A percentile compares a stretch with the other conserved stretches of the same genome.
Conservation (phyloP, 2,888 invertebrate species). For the Mimas tiliae region DNA sequence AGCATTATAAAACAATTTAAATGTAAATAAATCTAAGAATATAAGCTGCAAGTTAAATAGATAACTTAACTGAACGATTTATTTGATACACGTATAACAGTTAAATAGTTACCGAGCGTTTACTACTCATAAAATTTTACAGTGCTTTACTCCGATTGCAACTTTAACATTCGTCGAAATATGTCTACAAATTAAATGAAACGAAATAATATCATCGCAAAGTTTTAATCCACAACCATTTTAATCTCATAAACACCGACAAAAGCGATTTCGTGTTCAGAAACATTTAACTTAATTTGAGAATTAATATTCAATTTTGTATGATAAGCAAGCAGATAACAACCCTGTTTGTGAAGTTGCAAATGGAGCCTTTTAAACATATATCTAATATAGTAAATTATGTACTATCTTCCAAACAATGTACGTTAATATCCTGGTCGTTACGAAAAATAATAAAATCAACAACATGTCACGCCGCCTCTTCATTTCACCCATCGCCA, state of each 20-base stretch:
- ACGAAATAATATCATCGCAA: not conserved
- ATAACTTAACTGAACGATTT: slow-evolving; percentile 47
- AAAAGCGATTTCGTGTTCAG: not conserved
- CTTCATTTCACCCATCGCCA: slow-evolving; percentile 52
- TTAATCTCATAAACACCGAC: not conserved
- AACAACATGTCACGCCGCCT: slow-evolving; percentile 57
- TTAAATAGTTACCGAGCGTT: slow-evolving; percentile 53
- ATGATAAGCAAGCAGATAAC: not conserved
- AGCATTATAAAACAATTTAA: slow-evolving; percentile 44
- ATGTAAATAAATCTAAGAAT: slow-evolving; percentile 54
- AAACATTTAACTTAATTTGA: slow-evolving; percentile 11
- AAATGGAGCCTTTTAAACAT: slow-evolving; percentile 53
- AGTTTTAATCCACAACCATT: not conserved
- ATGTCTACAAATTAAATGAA: slow-evolving; percentile 23
- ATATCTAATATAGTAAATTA: slow-evolving; percentile 57
- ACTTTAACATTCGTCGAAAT: slow-evolving; percentile 43
- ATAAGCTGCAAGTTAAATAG: slow-evolving; percentile 42
- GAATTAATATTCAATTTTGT: slow-evolving; percentile 1
- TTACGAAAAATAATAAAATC: slow-evolving; percentile 73
- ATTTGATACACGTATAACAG: slow-evolving; percentile 50
- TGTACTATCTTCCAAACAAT: slow-evolving; percentile 65
- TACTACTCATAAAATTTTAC: slow-evolving; percentile 48
- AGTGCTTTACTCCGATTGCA: slow-evolving; percentile 57
- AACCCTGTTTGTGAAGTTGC: slow-evolving; percentile 47
- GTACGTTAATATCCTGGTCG: slow-evolving; percentile 70